These are phyloP conservation scores for Arvicanthis niloticus DNA, from an alignment of 2,113 vertebrate genomes.

Conservation along the genomic window DNA sequence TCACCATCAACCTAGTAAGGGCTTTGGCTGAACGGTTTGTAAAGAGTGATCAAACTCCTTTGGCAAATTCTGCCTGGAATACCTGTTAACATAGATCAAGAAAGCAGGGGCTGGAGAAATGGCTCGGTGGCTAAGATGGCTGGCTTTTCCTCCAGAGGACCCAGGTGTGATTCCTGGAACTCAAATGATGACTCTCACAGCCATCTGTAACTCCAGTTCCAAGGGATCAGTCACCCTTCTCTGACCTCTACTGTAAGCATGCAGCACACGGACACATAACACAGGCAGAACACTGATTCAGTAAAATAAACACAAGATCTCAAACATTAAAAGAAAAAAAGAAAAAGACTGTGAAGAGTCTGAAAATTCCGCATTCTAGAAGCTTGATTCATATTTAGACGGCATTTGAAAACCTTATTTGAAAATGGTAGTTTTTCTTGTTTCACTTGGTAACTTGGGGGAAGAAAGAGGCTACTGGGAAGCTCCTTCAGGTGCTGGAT, in stretches of 20 bases:
- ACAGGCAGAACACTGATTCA: neutral
- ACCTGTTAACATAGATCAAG: neutral
- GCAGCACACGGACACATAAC: neutral
- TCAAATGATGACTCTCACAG: too few species aligned
- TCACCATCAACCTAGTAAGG: neutral
- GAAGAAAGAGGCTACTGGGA: neutral
- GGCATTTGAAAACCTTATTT: neutral
- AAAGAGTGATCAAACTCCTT: neutral
- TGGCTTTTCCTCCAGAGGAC: too few species aligned
- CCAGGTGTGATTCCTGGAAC: too few species aligned
- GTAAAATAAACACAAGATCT: neutral
- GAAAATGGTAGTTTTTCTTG: neutral
- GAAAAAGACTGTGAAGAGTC: neutral
- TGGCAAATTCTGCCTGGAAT: neutral
- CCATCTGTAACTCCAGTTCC: too few species aligned
- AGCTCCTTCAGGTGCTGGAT: neutral
- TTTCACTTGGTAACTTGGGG: neutral
- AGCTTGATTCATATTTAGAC: neutral
- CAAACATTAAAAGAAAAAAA: neutral
- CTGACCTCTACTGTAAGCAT: neutral
- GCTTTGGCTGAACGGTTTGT: neutral
- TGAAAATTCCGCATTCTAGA: neutral
- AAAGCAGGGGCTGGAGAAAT: neutral
- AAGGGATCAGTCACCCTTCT: neutral
- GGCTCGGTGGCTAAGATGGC: neutral